Base-by-base conservation (phyloP, 1,140 invertebrate genomes). In the Condylostylus longicornis region DNA sequence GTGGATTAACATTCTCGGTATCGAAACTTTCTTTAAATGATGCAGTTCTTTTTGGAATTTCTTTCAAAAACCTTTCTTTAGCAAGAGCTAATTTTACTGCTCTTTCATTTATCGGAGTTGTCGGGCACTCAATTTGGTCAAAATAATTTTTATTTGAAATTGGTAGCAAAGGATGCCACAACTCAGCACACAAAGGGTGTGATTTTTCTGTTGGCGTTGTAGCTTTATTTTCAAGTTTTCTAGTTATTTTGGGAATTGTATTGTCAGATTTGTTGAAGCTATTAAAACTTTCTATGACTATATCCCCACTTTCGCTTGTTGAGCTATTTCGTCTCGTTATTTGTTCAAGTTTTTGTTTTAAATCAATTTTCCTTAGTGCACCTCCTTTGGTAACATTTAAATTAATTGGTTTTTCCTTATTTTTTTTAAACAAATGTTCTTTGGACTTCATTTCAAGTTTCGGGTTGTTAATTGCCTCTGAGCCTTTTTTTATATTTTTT, bases 231-330 rank as follows among this genome's bases (percentile, higher is more conserved):
- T 44, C 50, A 17, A 52, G 28, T 17, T 57, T 57, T 7, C 54
- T 39, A 15, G 50, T 51, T 9, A 56, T 56, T 25, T 49, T 46
- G 0, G 53, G 53, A 21, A 52, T 17, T 0, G 54, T 56, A 17
- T 56, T 55, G 10, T 53, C 50, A 33, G 42, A 34, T 25, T 41
- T 48, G 18, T 55, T 53, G 13, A n/a, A n/a, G n/a, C n/a, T n/a
- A n/a, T n/a, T n/a, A n/a, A n/a, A n/a, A n/a, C n/a, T n/a, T n/a
- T n/a, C n/a, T n/a, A n/a, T n/a, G n/a, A n/a, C n/a, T n/a, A n/a
- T n/a, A n/a, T n/a, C n/a, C n/a, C n/a, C n/a, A n/a, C n/a, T n/a
- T 31, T 31, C 29, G 29, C 29, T 31, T 13, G 29, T 7, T 13
- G 29, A 13, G 13, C 29, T 31, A 31, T 6, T 7, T 13, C 6